These are phyloP conservation scores for Sporophila hypoxantha DNA, from an alignment of 2,113 vertebrate species.

Conservation along the genomic window DNA sequence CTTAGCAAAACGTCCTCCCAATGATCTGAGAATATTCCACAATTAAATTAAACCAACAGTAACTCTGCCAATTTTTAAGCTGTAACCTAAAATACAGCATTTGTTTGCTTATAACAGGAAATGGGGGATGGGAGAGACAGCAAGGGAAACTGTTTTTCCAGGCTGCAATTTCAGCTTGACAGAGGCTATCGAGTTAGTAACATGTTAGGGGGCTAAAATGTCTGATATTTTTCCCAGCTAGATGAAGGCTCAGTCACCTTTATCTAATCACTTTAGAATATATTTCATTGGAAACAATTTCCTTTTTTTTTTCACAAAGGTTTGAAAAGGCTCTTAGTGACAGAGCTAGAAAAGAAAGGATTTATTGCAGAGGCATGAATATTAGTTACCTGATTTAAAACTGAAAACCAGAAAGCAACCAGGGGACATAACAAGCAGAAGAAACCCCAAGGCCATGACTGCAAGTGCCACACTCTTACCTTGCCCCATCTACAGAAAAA, in stretches of 20 bases:
- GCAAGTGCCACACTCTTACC: background rate
- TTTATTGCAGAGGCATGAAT: background rate
- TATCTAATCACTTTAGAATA: background rate
- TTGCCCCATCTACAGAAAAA: background rate
- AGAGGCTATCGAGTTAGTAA: background rate
- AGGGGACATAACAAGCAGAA: accelerated
- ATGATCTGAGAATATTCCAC: background rate
- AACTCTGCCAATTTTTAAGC: constrained; percentile 45
- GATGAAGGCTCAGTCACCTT: background rate
- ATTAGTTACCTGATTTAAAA: background rate
- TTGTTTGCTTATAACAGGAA: constrained; percentile 59
- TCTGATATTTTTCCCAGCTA: background rate
- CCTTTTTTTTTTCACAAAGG: background rate
- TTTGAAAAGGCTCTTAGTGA: background rate
- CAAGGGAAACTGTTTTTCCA: constrained; percentile 32
- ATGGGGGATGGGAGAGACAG: constrained; percentile 53
- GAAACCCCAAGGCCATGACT: background rate
- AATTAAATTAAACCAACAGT: constrained; percentile 23
- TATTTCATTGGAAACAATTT: background rate
- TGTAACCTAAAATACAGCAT: constrained; percentile 47
- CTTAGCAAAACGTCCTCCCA: constrained; percentile 1
- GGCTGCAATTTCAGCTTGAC: background rate
- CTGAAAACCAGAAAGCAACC: background rate
- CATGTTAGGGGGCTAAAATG: background rate
- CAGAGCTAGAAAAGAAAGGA: background rate